Evolutionary conservation across 2,797 vertebrate species (phyloP).

Genomic region (Bradypodion ventrale): DNA sequence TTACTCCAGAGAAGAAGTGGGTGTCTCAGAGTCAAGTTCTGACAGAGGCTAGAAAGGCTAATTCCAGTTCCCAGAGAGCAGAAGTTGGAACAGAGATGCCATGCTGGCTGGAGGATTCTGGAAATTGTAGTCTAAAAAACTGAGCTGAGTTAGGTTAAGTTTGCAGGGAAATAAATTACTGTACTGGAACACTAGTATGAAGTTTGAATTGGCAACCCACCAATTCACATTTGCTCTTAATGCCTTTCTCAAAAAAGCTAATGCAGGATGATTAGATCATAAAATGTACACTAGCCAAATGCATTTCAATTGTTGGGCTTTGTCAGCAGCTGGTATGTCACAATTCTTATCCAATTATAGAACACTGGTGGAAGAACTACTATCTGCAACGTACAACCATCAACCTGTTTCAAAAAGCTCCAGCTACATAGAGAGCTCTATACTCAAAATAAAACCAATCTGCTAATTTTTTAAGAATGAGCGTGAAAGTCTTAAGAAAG

Average conservation of each 20-base stretch:
- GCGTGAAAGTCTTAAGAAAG: neutral
- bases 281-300: neutral
- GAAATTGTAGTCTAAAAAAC: too few species aligned
- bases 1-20: neutral
- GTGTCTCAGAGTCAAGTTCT: neutral
- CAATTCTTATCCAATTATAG: neutral
- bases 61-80: neutral
- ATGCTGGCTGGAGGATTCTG: too few species aligned
- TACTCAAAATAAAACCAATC: neutral
- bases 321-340: neutral
- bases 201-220: neutral
- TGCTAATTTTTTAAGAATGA: neutral
- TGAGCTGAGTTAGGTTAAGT: neutral
- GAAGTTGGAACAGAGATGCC: neutral
- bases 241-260: neutral
- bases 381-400: neutral
- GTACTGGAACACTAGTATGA: neutral
- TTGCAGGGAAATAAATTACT: neutral
- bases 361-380: slow-evolving; percentile 1
- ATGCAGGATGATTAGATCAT: slow-evolving; percentile 2
- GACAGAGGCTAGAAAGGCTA: neutral
- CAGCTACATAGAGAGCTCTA: neutral
- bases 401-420: neutral
- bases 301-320: neutral
- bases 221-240: neutral